Evolutionary conservation across 1,140 invertebrate species (phyloP).

Genomic region (Anthonomus grandis): DNA sequence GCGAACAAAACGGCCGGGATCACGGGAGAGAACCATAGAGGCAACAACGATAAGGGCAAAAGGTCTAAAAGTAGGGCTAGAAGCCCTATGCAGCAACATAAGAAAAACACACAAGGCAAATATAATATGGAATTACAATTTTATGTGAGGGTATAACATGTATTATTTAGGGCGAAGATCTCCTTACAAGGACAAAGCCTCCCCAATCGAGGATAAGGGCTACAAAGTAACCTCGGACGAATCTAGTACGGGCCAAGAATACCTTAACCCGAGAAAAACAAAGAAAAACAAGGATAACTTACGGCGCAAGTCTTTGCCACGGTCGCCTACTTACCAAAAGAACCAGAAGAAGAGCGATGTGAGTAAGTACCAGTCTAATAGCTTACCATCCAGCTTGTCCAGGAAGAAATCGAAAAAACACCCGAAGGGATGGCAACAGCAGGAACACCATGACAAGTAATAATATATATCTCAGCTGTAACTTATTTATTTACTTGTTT

Average conservation of each 20-base stretch:
- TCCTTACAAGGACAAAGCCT: constrained; percentile 17
- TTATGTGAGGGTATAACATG: neutral
- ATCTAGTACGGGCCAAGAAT: constrained; percentile 56
- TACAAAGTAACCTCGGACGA: constrained; percentile 57
- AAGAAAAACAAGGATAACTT: constrained; percentile 64
- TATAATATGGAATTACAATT: constrained; percentile 1
- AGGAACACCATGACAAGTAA: neutral
- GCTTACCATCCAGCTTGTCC: constrained; percentile 61
- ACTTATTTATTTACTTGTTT: too few relatives aligned
- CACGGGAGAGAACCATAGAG: constrained; percentile 42
- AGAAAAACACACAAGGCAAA: constrained; percentile 39
- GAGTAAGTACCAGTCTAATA: constrained; percentile 39
- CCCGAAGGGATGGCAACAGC: neutral
- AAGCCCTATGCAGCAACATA: constrained; percentile 54
- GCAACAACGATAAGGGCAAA: constrained; percentile 39
- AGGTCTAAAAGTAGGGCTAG: constrained; percentile 55
- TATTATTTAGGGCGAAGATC: constrained; percentile 17
- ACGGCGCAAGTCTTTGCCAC: constrained; percentile 58
- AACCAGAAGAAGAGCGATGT: constrained; percentile 24
- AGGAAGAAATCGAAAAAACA: constrained; percentile 59
- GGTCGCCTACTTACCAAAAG: constrained; percentile 38
- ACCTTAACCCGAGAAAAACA: constrained; percentile 51
- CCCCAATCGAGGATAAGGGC: constrained; percentile 1
- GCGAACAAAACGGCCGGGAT: constrained; percentile 48
- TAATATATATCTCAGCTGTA: too few relatives aligned